Percentiles rank a stretch among this genome's conserved stretches.
Conservation (phyloP, 2,888 invertebrate species). For the Coenonympha arcania region DNA sequence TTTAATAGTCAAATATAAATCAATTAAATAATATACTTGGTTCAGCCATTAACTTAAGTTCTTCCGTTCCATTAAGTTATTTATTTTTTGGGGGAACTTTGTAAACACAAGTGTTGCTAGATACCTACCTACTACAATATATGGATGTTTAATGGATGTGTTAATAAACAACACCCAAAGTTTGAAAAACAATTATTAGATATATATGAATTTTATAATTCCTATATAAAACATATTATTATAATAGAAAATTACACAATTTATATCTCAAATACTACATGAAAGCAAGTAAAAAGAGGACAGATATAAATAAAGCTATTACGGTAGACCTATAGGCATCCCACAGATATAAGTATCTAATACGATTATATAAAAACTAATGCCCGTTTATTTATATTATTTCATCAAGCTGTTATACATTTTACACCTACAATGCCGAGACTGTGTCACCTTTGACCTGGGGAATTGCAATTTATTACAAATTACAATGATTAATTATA, state of each 20-base stretch:
- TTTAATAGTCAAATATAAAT: too few relatives aligned
- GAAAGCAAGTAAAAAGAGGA: constrained; percentile 8
- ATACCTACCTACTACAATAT: too few relatives aligned
- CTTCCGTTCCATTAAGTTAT: too few relatives aligned
- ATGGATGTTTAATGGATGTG: too few relatives aligned
- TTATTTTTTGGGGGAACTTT: too few relatives aligned
- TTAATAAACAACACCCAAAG: too few relatives aligned
- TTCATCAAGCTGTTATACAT: constrained; percentile 59
- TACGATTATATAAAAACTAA: constrained; percentile 70
- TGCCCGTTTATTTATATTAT: constrained; percentile 51
- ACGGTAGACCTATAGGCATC: constrained; percentile 16
- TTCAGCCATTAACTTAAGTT: too few relatives aligned
- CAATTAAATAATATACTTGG: too few relatives aligned
- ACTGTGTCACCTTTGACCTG: neutral
- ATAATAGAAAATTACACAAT: constrained; percentile 8
- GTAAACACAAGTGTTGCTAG: too few relatives aligned
- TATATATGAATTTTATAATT: neutral
- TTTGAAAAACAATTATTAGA: too few relatives aligned
- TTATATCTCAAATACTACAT: constrained; percentile 1
- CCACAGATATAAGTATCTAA: constrained; percentile 50
- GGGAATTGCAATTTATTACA: neutral
- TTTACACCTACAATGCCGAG: constrained; percentile 15
- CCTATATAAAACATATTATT: neutral
- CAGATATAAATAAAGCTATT: neutral
- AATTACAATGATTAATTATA: neutral